These are phyloP conservation scores for Protomyctophum bolini DNA, from an alignment of 2,113 vertebrate genomes.

Conservation along the genomic window DNA sequence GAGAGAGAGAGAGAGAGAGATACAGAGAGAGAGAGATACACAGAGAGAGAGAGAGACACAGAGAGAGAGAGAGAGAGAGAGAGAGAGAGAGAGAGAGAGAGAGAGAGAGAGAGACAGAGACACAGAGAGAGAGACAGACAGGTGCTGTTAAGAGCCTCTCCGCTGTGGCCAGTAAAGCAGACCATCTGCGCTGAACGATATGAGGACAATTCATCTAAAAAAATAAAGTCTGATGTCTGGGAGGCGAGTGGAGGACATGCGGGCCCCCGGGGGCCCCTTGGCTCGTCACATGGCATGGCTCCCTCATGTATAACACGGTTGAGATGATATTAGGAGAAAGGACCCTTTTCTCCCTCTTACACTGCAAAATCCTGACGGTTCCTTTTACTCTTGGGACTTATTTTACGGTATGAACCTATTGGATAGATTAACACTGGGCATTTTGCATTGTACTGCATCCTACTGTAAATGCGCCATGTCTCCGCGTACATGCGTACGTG, in stretches of 20 bases:
- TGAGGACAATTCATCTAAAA: slow-evolving; percentile 69
- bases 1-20: slow-evolving; percentile 34
- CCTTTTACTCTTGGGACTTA: no score
- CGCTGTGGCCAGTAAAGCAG: slow-evolving; percentile 69
- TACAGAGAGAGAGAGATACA: slow-evolving; percentile 34
- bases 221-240: slow-evolving; percentile 37
- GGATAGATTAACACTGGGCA: no score
- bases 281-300: slow-evolving; percentile 49
- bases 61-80: slow-evolving; percentile 14
- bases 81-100: slow-evolving; percentile 29
- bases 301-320: slow-evolving; percentile 28
- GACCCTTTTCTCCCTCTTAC: background rate
- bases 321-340: no score
- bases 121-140: slow-evolving; percentile 32
- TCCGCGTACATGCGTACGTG: no score
- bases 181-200: slow-evolving; percentile 73
- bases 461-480: no score
- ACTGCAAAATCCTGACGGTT: no score
- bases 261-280: slow-evolving; percentile 49
- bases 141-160: slow-evolving; percentile 44
- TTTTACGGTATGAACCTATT: no score
- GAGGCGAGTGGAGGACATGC: slow-evolving; percentile 68
- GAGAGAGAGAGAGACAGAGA: slow-evolving; percentile 33
- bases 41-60: slow-evolving; percentile 33
- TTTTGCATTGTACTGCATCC: no score